Base-by-base conservation (phyloP, 2,113 vertebrate species). In the Candoia aspera region DNA sequence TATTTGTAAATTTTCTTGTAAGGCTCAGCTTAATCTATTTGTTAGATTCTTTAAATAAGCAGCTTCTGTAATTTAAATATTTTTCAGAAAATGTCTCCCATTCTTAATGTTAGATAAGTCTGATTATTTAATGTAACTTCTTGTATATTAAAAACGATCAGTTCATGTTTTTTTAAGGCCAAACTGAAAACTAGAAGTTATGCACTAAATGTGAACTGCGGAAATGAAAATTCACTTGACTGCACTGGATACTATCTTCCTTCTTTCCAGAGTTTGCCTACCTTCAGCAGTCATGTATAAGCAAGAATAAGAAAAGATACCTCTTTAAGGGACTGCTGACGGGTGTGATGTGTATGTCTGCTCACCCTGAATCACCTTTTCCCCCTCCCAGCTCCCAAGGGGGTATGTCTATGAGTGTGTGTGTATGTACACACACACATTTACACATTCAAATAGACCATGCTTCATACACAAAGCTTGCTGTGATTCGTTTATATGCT, bases 81-180 rank as follows among this genome's bases (percentile, higher is more conserved):
- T 46, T 64, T 93, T 84, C 53, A 57, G 86, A 57, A 84, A 84
- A 33, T 26, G 84, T 86, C 90, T 94, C 64, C 23, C 29, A 83
- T 90, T 54, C 91, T 53, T 86, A 87, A 58, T 57, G 92, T 0
- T 86, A 94, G 91, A 53, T 92, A 92, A 95, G 95, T 83, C 46
- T 96, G 94, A 93, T 68, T 90, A 94, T 94, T 60, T 90, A 90
- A 88, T 97, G 95, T 97, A 97, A 94, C 96, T 97, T 97, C 92
- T 93, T 95, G 79, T 88, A 95, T 84, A 91, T 94, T 46, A 96
- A 94, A 90, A 95, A 95, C 91, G 26, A 93, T 19, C 88, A 84
- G 88, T 94, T 96, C 86, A 92, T 90, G 55, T 26, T 91, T 91
- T 91, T 86, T n/a, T 23, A 90, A 0, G 94, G 2, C 54, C 93